Percentiles rank a stretch among this genome's conserved stretches.
Evolutionary conservation across 2,113 vertebrate genomes (phyloP).

Genomic region (Leiothrix lutea): DNA sequence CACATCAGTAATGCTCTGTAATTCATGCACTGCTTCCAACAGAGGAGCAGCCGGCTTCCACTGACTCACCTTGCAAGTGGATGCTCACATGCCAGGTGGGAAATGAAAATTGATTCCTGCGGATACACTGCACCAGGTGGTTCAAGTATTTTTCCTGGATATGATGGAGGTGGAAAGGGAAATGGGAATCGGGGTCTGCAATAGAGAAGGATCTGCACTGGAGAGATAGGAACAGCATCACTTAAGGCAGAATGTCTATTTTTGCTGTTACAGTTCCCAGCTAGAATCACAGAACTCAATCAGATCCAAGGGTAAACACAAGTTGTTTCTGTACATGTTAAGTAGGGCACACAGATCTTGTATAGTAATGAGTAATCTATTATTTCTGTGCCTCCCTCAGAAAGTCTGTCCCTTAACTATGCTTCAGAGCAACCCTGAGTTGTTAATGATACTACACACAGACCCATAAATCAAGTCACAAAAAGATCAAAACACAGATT

Average conservation of each 20-base stretch:
- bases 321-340: neutral
- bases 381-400: neutral
- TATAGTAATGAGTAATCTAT: neutral
- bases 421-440: neutral
- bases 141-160: neutral
- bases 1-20: neutral
- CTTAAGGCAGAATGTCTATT: neutral
- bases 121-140: neutral
- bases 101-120: constrained; percentile 37
- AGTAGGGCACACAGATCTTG: neutral
- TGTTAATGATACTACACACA: neutral
- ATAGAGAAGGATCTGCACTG: neutral
- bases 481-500: neutral
- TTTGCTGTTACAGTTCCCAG: neutral
- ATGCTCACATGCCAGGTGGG: neutral
- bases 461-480: neutral
- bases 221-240: neutral
- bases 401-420: neutral
- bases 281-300: neutral
- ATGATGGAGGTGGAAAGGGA: neutral
- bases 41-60: neutral
- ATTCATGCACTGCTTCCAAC: neutral
- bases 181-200: neutral
- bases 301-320: neutral
- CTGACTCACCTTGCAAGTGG: neutral